These are phyloP conservation scores for Drosophila prostipennis DNA, from an alignment of 2,888 invertebrate genomes.

Conservation along the genomic window DNA sequence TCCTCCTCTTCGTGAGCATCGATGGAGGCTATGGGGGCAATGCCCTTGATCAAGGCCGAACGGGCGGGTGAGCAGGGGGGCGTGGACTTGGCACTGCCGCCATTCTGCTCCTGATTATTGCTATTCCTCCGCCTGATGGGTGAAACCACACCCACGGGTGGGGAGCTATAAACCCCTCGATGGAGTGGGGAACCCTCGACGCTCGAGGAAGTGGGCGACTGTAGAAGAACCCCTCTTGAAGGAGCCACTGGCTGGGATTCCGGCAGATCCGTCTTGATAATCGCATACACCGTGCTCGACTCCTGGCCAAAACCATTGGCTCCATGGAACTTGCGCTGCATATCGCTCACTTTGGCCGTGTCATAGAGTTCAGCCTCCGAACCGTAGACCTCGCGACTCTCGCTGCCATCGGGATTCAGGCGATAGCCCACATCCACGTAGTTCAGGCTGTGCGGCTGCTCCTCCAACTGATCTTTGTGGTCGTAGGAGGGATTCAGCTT, in stretches of 20 bases:
- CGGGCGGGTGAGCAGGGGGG: conserved; percentile 75
- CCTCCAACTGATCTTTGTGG: conserved; percentile 45
- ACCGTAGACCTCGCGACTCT: conserved; percentile 82
- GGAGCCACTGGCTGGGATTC: conserved; percentile 52
- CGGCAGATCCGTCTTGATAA: conserved; percentile 82
- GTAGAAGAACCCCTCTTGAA: conserved; percentile 41
- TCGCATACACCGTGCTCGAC: conserved; percentile 84
- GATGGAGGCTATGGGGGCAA: conserved; percentile 81
- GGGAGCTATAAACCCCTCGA: conserved; percentile 68
- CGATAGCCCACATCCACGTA: conserved; percentile 84
- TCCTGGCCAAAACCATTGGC: conserved; percentile 82
- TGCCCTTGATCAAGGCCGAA: conserved; percentile 71
- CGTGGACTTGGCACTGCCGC: conserved; percentile 70
- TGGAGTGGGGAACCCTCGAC: conserved; percentile 67
- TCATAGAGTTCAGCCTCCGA: conserved; percentile 84
- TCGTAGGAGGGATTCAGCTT: conserved; percentile 84
- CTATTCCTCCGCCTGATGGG: conserved; percentile 75
- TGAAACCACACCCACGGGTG: conserved; percentile 81
- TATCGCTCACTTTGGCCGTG: conserved; percentile 79
- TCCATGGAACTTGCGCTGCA: conserved; percentile 83
- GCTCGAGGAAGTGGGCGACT: conserved; percentile 61
- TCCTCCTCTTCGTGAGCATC: conserved; percentile 81
- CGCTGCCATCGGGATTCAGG: conserved; percentile 84
- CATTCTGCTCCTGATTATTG: conserved; percentile 65
- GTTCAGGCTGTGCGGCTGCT: conserved; percentile 75